These are phyloP conservation scores for Trichomalopsis sarcophagae DNA, from an alignment of 1,140 invertebrate species.

Conservation along the genomic window DNA sequence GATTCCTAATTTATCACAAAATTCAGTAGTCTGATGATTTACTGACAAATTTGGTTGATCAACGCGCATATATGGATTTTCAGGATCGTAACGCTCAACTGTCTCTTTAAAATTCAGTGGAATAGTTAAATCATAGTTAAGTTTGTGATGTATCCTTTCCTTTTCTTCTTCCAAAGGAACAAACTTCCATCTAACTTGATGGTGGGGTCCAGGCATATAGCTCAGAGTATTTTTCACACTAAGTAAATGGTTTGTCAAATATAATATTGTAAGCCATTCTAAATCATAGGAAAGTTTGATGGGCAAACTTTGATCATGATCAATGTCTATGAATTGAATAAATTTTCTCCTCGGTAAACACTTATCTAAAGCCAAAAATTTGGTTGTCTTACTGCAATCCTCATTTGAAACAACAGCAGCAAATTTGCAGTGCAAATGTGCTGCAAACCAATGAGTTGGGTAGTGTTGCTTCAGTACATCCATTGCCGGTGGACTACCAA, in stretches of 20 bases:
- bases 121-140: constrained; percentile 80
- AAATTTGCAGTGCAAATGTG: constrained; percentile 98
- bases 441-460: constrained; percentile 97
- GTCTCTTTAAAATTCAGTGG: constrained; percentile 88
- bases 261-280: constrained; percentile 95
- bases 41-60: constrained; percentile 72
- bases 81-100: constrained; percentile 79
- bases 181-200: constrained; percentile 83
- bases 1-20: constrained; percentile 88
- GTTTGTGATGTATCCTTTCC: constrained; percentile 78
- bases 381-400: constrained; percentile 77
- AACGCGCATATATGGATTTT: constrained; percentile 63
- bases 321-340: constrained; percentile 83
- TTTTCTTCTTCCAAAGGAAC: constrained; percentile 86
- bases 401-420: constrained; percentile 84
- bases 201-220: constrained; percentile 88
- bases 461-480: constrained; percentile 87
- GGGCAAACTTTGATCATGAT: constrained; percentile 75
- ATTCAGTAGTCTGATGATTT: constrained; percentile 88
- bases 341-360: constrained; percentile 92
- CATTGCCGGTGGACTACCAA: constrained; percentile 90
- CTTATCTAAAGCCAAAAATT: constrained; percentile 97
- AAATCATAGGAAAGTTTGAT: constrained; percentile 87
- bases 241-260: constrained; percentile 91
- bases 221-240: constrained; percentile 81